Conservation (phyloP, 2,888 invertebrate genomes). For the Miltochrista miniata region DNA sequence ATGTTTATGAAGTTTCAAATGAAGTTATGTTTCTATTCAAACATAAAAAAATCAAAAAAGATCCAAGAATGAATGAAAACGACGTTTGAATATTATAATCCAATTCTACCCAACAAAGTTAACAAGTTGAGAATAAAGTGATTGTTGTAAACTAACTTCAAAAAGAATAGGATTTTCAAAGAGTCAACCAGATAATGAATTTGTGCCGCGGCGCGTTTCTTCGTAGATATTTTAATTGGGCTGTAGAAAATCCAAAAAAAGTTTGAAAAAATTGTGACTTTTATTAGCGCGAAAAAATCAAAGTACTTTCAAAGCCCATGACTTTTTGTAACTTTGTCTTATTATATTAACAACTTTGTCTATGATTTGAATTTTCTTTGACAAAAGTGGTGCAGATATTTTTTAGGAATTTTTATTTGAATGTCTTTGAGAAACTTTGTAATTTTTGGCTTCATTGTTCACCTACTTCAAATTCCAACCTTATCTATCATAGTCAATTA, state of each 20-base stretch:
- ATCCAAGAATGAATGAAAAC: slow-evolving; percentile 13
- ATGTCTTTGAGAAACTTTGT: neutral
- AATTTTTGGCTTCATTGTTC: neutral
- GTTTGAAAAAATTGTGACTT: slow-evolving; percentile 40
- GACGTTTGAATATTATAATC: slow-evolving; percentile 18
- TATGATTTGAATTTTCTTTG: slow-evolving; percentile 51
- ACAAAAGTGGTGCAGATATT: slow-evolving; percentile 29
- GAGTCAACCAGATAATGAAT: slow-evolving; percentile 51
- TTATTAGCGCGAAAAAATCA: slow-evolving; percentile 44
- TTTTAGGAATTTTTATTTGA: neutral
- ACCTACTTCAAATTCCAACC: no score
- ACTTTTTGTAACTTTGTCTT: slow-evolving; percentile 44
- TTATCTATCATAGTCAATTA: no score
- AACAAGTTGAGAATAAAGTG: slow-evolving; percentile 23
- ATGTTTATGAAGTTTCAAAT: no score
- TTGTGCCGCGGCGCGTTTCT: slow-evolving; percentile 25
- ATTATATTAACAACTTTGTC: slow-evolving; percentile 50
- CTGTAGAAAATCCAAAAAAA: no score
- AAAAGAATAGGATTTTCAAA: slow-evolving; percentile 41
- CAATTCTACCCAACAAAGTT: slow-evolving; percentile 15
- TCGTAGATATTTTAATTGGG: no score
- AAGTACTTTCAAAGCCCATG: slow-evolving; percentile 49
- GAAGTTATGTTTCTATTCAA: no score
- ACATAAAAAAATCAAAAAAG: no score
- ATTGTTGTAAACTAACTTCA: slow-evolving; percentile 20